A percentile compares a stretch with the other conserved stretches of the same genome.
phyloP scores from a whole-genome alignment of 2,888 invertebrate genomes.

The Dilophus febrilis region DNA sequence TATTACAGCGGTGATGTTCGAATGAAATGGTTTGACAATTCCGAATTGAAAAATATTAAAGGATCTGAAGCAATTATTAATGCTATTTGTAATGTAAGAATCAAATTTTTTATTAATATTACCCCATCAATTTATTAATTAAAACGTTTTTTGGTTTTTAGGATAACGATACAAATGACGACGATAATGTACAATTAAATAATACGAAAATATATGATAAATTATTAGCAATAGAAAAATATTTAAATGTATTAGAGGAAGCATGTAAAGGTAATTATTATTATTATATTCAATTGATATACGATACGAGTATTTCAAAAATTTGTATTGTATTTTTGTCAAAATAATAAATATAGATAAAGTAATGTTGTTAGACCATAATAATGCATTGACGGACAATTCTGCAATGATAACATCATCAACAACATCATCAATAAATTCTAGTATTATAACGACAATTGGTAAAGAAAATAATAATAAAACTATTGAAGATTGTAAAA shows the following conservation, averaged over 20 bases:
- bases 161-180: constrained; percentile 19
- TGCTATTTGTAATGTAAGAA: constrained; percentile 22
- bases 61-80: constrained; percentile 24
- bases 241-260: constrained; percentile 5
- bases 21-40: constrained; percentile 23
- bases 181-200: constrained; percentile 4
- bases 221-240: constrained; percentile 6
- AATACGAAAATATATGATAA: constrained; percentile 5
- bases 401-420: neutral
- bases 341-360: no score
- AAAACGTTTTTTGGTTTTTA: constrained; percentile 10
- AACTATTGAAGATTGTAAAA: neutral
- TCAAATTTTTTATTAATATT: no score
- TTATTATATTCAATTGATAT: no score
- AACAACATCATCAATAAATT: neutral
- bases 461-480: constrained; percentile 1
- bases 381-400: neutral
- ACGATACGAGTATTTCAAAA: no score
- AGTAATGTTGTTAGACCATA: no score
- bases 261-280: no score
- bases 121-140: no score
- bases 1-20: neutral
- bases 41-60: constrained; percentile 25
- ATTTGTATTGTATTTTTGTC: no score
- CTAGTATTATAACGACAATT: no score